These are phyloP conservation scores for Petrocephalus microphthalmus DNA, from an alignment of 2,113 vertebrate species.

Conservation along the genomic window DNA sequence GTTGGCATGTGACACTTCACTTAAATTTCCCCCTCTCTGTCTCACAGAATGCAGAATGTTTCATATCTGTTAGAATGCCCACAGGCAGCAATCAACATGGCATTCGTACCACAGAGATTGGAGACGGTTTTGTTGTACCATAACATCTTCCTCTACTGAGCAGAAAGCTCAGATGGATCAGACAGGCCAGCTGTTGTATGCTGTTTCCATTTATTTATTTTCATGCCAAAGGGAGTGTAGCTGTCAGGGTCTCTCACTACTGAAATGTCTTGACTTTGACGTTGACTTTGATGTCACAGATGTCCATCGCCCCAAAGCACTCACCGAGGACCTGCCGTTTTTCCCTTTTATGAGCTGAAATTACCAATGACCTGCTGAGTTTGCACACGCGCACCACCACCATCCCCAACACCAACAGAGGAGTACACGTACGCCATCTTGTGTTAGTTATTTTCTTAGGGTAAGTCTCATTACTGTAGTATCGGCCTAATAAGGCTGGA, in stretches of 20 bases:
- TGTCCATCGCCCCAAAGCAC: background rate
- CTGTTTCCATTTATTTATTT: background rate
- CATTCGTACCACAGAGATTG: background rate
- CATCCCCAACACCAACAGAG: background rate
- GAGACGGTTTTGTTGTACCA: background rate
- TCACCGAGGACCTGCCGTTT: background rate
- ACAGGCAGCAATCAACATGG: background rate
- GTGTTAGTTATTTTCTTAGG: background rate
- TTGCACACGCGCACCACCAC: background rate
- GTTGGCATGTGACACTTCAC: background rate
- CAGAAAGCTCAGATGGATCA: background rate
- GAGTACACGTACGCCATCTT: background rate
- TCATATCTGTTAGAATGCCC: background rate
- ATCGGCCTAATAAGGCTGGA: conserved; percentile 14
- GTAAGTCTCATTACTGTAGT: background rate
- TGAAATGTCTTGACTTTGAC: background rate
- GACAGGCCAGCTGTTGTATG: background rate
- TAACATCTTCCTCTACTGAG: background rate
- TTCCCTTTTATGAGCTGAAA: background rate
- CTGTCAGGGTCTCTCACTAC: background rate
- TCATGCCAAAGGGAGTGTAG: background rate
- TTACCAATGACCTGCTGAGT: background rate
- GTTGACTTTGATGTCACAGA: background rate
- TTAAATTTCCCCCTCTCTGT: background rate
- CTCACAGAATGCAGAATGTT: conserved; percentile 33